Percentiles rank a stretch among this genome's conserved stretches.
Conservation (phyloP, 2,888 invertebrate genomes). For the Helleia helle region DNA sequence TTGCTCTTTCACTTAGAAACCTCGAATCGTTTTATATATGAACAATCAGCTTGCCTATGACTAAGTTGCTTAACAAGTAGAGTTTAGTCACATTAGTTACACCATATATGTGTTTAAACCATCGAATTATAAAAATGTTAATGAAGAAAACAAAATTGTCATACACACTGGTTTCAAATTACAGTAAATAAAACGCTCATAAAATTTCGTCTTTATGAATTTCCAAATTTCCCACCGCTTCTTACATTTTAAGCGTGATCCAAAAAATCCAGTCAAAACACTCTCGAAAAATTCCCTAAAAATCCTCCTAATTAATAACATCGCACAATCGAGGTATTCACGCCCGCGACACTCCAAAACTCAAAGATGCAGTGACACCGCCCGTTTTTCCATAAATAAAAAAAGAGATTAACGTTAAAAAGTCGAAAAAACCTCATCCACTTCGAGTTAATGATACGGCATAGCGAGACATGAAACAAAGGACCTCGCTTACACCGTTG, state of each 20-base stretch:
- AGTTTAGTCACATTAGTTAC: no score
- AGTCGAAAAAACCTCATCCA: constrained; percentile 62
- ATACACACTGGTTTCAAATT: no score
- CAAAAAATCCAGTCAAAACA: constrained; percentile 19
- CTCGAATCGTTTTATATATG: no score
- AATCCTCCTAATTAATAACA: constrained; percentile 40
- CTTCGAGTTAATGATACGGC: constrained; percentile 74
- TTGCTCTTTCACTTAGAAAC: no score
- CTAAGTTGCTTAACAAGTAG: no score
- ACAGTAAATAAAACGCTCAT: no score
- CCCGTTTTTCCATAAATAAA: constrained; percentile 58
- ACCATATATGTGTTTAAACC: no score
- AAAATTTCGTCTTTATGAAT: no score
- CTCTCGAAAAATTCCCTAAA: constrained; percentile 21
- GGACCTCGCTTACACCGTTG: constrained; percentile 44
- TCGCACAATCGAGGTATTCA: constrained; percentile 39
- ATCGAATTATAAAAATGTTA: no score
- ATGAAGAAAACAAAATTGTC: no score
- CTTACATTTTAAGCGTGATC: background rate
- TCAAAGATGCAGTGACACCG: constrained; percentile 59
- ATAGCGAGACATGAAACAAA: constrained; percentile 69
- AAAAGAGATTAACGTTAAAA: constrained; percentile 67
- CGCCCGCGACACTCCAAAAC: constrained; percentile 37
- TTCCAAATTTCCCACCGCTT: no score
- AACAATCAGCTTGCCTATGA: no score